Conservation (phyloP, 2,797 vertebrate genomes). For the Parauchenoglanis ngamensis region DNA sequence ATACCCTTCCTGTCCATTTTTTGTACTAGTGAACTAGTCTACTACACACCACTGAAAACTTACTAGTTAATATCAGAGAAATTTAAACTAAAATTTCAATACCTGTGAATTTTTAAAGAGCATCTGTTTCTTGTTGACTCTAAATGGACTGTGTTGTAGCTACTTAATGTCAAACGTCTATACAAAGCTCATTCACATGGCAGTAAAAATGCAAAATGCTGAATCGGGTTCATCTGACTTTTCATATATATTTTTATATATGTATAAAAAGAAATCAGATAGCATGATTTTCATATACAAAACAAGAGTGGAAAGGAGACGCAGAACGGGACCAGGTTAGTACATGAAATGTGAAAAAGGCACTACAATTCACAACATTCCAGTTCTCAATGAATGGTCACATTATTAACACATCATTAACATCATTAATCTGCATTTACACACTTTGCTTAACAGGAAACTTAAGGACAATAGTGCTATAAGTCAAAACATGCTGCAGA, state of each 20-base stretch:
- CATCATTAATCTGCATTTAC: conserved; percentile 22
- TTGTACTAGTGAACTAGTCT: not conserved
- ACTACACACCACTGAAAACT: not conserved
- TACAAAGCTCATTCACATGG: not conserved
- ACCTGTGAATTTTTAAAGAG: not conserved
- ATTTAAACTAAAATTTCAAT: not conserved
- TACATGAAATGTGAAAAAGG: conserved; percentile 82
- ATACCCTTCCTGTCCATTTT: not conserved
- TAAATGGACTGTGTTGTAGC: not conserved
- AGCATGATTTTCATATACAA: conserved; percentile 71
- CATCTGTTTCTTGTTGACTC: not conserved
- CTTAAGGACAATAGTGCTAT: conserved; percentile 53
- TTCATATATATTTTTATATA: conserved; percentile 64
- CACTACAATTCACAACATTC: conserved; percentile 80
- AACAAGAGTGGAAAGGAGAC: conserved; percentile 75
- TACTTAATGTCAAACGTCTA: not conserved
- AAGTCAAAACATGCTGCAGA: conserved; percentile 35
- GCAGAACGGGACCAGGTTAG: conserved; percentile 75
- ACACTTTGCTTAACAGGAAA: conserved; percentile 47
- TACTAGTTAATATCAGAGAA: not conserved
- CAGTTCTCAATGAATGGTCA: conserved; percentile 71
- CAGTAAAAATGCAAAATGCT: not conserved
- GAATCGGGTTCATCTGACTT: conserved; percentile 11
- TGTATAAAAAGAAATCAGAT: conserved; percentile 79
- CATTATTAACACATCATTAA: conserved; percentile 34